phyloP scores from a whole-genome alignment of 1,140 invertebrate species.

The Pogonus chalceus region DNA sequence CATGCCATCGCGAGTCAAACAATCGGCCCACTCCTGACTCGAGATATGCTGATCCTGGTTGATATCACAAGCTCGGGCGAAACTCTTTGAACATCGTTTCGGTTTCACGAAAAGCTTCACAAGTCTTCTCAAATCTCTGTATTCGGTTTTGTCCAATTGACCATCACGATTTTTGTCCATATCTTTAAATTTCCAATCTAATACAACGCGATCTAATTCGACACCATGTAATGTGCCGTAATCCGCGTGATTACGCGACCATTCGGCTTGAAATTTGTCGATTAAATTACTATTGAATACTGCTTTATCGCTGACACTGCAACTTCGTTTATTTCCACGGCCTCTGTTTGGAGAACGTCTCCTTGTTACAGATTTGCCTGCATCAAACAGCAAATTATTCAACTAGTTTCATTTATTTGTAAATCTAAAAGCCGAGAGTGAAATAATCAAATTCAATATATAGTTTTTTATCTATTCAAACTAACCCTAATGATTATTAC shows the following conservation, averaged over 20 bases:
- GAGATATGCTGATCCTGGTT: constrained; percentile 67
- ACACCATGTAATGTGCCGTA: constrained; percentile 21
- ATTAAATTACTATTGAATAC: constrained; percentile 74
- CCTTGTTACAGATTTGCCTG: constrained; percentile 17
- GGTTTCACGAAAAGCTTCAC: constrained; percentile 81
- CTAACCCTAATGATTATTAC: no score
- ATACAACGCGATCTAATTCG: constrained; percentile 37
- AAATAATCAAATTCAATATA: no score
- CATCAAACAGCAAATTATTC: not conserved
- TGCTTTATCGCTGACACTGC: constrained; percentile 59
- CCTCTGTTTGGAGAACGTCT: constrained; percentile 16
- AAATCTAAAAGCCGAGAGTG: no score
- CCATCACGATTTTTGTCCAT: constrained; percentile 70
- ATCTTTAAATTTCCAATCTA: constrained; percentile 80
- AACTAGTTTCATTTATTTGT: not conserved
- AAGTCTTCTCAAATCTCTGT: constrained; percentile 64
- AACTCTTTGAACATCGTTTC: constrained; percentile 77
- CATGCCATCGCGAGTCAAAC: constrained; percentile 57
- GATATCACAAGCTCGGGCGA: constrained; percentile 74
- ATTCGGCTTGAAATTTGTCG: constrained; percentile 72
- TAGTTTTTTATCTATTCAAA: no score
- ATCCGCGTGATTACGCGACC: constrained; percentile 39
- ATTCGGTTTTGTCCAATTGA: constrained; percentile 65
- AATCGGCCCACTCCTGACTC: constrained; percentile 71
- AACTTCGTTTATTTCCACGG: constrained; percentile 36